Base-by-base conservation (phyloP, 2,888 invertebrate species). In the Nezara viridula region DNA sequence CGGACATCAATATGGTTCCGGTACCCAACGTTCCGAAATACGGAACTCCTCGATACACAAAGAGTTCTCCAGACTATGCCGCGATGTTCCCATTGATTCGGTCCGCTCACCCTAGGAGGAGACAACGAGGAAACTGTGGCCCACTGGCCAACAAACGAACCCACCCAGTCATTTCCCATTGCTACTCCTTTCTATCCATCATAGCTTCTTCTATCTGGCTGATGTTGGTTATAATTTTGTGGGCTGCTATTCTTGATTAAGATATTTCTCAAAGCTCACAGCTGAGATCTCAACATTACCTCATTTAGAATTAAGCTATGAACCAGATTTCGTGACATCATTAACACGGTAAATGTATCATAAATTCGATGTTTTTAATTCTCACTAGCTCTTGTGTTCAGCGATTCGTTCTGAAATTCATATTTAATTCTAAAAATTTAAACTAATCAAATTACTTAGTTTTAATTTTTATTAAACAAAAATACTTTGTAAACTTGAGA, bases 121-220 rank as follows among this genome's bases (percentile, higher is more conserved):
- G 81, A 44, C 81, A 81, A 44, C 44, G 44, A 81, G 81, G 81
- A 81, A 81, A 47, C 81, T 44, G 81, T 81, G 81, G 37, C 81
- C 81, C 81, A 81, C 81, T 81, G 81, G 81, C 81, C 81, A 81
- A 81, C 44, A 81, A 81, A 81, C 44, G 81, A 81, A 81, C 44
- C 44, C 81, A 81, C 81, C 81, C 44, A 81, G 81, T 81, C 81
- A 81, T 47, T 81, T 81, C 44, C 81, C 81, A 81, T 81, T 12
- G 44, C 81, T n/a, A 81, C 24, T n/a, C 81, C 81, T 81, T 81
- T 81, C 81, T 81, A 24, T 24, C 44, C 44, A 0, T 16, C 60
- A 16, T 32, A 73, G 66, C 66, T 73, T 37, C 66, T 73, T 73
- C 37, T 37, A 73, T 44, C 44, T 5, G 10, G 10, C 10, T 7